phyloP scores from a whole-genome alignment of 1,140 invertebrate species.

The Mamestra configurata region DNA sequence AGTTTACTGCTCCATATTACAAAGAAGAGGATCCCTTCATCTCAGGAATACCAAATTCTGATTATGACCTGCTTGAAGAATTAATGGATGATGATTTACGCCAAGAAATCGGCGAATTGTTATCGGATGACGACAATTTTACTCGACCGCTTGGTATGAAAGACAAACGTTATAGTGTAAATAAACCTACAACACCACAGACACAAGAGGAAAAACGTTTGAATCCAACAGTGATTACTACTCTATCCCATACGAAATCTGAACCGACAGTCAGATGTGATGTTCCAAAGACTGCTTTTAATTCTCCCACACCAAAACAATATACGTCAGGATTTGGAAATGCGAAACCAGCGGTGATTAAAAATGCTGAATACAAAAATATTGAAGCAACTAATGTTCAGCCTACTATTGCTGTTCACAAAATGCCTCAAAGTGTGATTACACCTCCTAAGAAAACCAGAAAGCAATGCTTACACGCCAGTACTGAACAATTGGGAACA shows the following conservation, averaged over 20 bases:
- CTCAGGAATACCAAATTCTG: slow-evolving; percentile 75
- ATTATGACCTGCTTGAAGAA: slow-evolving; percentile 81
- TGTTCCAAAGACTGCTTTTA: slow-evolving; percentile 1
- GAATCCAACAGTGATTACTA: background rate
- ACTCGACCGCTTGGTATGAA: background rate
- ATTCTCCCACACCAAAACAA: background rate
- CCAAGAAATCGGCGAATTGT: slow-evolving; percentile 81
- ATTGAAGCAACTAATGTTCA: background rate
- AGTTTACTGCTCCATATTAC: slow-evolving; percentile 47
- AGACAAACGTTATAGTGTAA: slow-evolving; percentile 18
- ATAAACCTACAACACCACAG: background rate
- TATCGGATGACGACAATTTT: slow-evolving; percentile 75
- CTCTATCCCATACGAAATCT: background rate
- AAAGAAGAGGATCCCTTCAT: slow-evolving; percentile 71
- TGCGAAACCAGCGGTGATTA: background rate
- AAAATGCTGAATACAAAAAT: background rate
- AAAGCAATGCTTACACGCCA: background rate
- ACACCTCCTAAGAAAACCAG: background rate
- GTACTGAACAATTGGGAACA: background rate
- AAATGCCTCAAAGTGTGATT: slow-evolving; percentile 12
- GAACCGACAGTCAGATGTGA: background rate
- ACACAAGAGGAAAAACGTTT: slow-evolving; percentile 2
- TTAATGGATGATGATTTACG: slow-evolving; percentile 82
- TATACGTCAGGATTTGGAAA: slow-evolving; percentile 10
- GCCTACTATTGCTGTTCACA: background rate